phyloP scores from a whole-genome alignment of 2,797 vertebrate species.

The Uromys caudimaculatus region DNA sequence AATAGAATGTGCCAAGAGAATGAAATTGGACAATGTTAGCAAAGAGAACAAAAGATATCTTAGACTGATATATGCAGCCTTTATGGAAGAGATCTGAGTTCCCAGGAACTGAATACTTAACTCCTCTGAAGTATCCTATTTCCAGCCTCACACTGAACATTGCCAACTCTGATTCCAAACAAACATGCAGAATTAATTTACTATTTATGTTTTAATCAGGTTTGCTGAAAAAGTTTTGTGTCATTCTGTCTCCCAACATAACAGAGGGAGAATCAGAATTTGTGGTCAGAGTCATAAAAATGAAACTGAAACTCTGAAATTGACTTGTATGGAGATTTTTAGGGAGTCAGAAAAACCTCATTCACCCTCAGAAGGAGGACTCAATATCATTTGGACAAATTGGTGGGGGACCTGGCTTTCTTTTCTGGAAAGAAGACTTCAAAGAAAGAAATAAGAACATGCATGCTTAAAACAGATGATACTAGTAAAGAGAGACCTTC shows the following conservation, averaged over 20 bases:
- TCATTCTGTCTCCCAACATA: not conserved
- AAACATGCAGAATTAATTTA: too few species aligned
- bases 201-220: accelerated
- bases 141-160: not conserved
- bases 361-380: not conserved
- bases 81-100: not conserved
- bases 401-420: accelerated
- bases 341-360: not conserved
- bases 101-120: too few species aligned
- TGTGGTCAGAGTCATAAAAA: not conserved
- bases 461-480: not conserved
- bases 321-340: too few species aligned
- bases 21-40: too few species aligned
- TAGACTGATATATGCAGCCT: too few species aligned
- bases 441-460: not conserved
- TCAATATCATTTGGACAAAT: not conserved
- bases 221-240: too few species aligned
- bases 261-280: not conserved
- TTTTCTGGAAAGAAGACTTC: not conserved
- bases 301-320: not conserved
- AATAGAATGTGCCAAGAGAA: not conserved
- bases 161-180: too few species aligned
- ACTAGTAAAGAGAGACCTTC: not conserved
- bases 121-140: accelerated
- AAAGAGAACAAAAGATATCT: not conserved